These are phyloP conservation scores for Tipula vernalis DNA, from an alignment of 2,888 invertebrate genomes.

Conservation along the genomic window DNA sequence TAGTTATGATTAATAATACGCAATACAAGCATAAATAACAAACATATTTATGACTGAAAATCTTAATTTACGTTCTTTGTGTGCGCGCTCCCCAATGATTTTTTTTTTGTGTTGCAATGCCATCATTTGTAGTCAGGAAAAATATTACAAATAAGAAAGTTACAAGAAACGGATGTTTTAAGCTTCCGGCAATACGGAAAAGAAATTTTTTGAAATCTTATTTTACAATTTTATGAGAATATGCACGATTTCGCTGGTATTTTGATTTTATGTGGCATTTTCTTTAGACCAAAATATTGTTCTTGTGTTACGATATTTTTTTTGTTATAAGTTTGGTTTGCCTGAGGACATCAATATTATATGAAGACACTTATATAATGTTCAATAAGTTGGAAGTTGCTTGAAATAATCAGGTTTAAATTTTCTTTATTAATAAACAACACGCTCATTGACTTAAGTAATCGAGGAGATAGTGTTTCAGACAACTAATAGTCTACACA, in stretches of 20 bases:
- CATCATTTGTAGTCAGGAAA: background rate
- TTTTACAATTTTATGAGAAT: background rate
- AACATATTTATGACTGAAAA: background rate
- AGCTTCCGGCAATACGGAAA: background rate
- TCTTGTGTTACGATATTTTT: no score
- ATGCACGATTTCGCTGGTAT: background rate
- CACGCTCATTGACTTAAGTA: no score
- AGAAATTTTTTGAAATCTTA: background rate
- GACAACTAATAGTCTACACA: no score
- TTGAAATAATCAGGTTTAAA: no score
- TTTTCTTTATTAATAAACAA: no score
- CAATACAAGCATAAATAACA: background rate
- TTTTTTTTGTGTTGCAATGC: background rate
- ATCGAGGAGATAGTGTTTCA: no score
- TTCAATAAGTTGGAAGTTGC: no score
- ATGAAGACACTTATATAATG: no score
- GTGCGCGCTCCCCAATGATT: background rate
- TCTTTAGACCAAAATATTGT: no score
- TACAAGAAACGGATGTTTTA: background rate
- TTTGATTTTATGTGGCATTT: no score
- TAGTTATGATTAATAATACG: background rate
- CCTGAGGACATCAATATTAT: no score
- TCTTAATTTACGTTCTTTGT: background rate
- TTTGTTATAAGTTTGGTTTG: no score
- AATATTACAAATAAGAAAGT: background rate